A percentile compares a stretch with the other conserved stretches of the same genome.
Conservation (phyloP, 2,797 vertebrate genomes). For the Pipistrellus pygmaeus region DNA sequence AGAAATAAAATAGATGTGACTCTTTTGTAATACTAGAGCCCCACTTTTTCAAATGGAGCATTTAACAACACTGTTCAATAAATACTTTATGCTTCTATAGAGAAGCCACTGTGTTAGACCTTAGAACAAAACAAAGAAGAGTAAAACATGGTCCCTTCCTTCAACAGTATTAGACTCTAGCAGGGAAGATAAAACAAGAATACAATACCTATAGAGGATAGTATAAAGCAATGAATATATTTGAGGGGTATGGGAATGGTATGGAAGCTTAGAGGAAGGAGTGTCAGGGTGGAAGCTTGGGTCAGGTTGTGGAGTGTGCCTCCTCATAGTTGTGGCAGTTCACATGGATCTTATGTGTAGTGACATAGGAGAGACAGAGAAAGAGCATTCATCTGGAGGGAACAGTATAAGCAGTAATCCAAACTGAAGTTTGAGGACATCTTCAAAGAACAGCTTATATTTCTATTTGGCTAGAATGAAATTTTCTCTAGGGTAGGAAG, state of each 20-base stretch:
- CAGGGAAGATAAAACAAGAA: background rate
- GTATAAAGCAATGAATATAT: background rate
- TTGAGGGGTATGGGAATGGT: background rate
- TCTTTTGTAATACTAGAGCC: background rate
- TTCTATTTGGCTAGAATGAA: background rate
- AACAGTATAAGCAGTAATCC: background rate
- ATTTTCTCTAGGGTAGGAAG: background rate
- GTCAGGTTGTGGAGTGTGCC: background rate
- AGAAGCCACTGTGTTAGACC: background rate
- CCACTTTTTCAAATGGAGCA: background rate
- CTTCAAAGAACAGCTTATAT: background rate
- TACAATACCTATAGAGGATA: background rate
- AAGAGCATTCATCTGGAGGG: background rate
- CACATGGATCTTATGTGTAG: background rate
- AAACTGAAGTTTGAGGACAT: background rate
- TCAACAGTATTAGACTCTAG: background rate
- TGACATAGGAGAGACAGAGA: background rate
- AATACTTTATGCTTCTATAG: background rate
- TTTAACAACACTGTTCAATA: background rate
- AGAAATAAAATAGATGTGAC: background rate
- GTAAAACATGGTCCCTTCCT: background rate
- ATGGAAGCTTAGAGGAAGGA: background rate
- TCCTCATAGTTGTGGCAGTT: background rate
- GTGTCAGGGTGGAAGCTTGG: background rate
- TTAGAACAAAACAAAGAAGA: slow-evolving; percentile 1